phyloP scores from a whole-genome alignment of 2,888 invertebrate species.

The Rhamnusium bicolor region DNA sequence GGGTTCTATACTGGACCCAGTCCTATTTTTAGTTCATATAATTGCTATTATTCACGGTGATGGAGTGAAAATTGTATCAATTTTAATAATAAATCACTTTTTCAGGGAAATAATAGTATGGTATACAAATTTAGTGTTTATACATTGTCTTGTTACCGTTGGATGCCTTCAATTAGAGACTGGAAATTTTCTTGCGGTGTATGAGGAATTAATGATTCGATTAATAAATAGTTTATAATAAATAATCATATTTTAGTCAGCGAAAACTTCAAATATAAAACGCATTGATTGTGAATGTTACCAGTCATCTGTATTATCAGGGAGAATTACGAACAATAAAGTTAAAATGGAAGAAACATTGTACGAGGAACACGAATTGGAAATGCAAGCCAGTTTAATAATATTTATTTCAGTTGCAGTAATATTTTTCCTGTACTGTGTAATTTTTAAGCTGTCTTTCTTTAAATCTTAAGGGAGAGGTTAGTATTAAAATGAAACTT shows the following conservation, averaged over 20 bases:
- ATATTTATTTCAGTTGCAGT: constrained; percentile 50
- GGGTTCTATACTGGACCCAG: too few species aligned
- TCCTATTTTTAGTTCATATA: too few species aligned
- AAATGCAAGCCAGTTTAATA: constrained; percentile 49
- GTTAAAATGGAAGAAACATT: constrained; percentile 46
- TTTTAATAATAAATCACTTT: too few species aligned
- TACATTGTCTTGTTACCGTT: constrained; percentile 41
- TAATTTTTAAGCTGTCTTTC: constrained; percentile 41
- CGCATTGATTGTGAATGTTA: constrained; percentile 51
- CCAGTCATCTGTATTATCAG: constrained; percentile 47
- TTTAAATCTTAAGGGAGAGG: constrained; percentile 38
- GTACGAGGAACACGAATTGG: constrained; percentile 41
- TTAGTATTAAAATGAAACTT: too few species aligned
- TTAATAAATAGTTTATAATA: not conserved
- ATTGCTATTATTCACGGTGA: too few species aligned
- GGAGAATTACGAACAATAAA: constrained; percentile 43
- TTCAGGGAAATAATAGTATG: not conserved
- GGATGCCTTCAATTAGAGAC: constrained; percentile 29
- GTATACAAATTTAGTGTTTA: constrained; percentile 44
- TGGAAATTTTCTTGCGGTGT: constrained; percentile 49
- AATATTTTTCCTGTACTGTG: constrained; percentile 48
- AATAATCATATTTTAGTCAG: constrained; percentile 43
- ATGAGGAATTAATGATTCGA: not conserved
- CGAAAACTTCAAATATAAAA: not conserved
- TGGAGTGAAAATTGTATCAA: too few species aligned